Conservation (phyloP, 1,140 invertebrate genomes). For the Pseudachorutes palmiensis region DNA sequence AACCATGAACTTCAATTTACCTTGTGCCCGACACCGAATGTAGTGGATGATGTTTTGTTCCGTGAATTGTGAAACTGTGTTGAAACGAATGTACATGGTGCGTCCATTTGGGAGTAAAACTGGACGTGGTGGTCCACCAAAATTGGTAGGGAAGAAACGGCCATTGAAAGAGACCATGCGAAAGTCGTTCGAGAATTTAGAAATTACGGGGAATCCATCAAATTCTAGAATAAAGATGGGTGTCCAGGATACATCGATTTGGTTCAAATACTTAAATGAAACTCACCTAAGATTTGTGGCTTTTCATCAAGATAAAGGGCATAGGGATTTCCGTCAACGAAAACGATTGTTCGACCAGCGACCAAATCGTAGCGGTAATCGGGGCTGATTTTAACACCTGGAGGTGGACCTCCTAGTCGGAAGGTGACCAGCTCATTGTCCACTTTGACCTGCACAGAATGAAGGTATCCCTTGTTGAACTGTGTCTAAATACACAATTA, state of each 20-base stretch:
- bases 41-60: neutral
- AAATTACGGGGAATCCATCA: conserved; percentile 61
- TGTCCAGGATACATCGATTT: neutral
- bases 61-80: conserved; percentile 20
- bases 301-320: conserved; percentile 78
- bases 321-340: conserved; percentile 68
- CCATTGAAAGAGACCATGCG: conserved; percentile 73
- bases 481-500: too few relatives aligned
- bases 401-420: conserved; percentile 75
- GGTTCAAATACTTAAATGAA: neutral
- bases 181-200: conserved; percentile 70
- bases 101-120: conserved; percentile 54
- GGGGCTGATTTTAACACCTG: conserved; percentile 53
- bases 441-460: conserved; percentile 42
- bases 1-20: neutral
- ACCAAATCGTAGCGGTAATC: conserved; percentile 61
- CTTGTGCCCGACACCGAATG: neutral
- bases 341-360: conserved; percentile 70
- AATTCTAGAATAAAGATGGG: conserved; percentile 53
- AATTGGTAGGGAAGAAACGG: conserved; percentile 64
- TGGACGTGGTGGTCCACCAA: conserved; percentile 78
- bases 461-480: too few relatives aligned
- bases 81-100: neutral
- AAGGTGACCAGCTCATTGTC: conserved; percentile 65
- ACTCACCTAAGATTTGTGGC: conserved; percentile 55